phyloP scores from a whole-genome alignment of 2,113 vertebrate species.

The Sterrhoptilus dennistouni region DNA sequence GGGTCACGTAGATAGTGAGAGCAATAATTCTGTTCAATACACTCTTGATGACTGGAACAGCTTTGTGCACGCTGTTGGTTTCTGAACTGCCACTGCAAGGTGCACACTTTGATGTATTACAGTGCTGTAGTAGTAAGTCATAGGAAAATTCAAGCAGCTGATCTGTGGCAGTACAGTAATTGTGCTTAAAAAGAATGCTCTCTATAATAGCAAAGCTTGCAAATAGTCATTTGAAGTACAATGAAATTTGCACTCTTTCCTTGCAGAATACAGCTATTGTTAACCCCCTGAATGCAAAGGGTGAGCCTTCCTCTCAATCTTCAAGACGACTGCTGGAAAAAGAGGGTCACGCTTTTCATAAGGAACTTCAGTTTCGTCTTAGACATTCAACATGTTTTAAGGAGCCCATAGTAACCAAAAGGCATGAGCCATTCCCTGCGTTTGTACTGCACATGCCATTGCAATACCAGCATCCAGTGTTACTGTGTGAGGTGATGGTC shows the following conservation, averaged over 20 bases:
- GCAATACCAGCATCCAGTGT: rapidly evolving
- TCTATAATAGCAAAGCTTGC: neutral
- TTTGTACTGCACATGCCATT: conserved; percentile 71
- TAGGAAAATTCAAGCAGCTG: neutral
- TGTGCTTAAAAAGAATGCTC: neutral
- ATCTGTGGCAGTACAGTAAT: neutral
- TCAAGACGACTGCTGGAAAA: conserved; percentile 52
- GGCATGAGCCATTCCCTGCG: neutral
- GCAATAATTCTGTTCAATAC: neutral
- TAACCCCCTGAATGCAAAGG: neutral
- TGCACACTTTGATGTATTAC: neutral
- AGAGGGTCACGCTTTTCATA: conserved; percentile 52
- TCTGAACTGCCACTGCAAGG: neutral
- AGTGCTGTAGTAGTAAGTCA: neutral
- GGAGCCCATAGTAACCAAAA: conserved; percentile 21
- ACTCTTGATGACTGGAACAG: neutral
- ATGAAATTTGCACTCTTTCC: neutral
- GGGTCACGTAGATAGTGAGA: neutral
- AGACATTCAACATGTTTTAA: rapidly evolving
- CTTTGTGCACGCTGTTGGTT: neutral
- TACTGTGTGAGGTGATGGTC: neutral
- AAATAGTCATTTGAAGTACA: neutral
- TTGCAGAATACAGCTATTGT: conserved; percentile 82
- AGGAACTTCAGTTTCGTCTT: neutral
- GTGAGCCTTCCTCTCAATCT: neutral